Evolutionary conservation across 2,797 vertebrate genomes (phyloP).

Genomic region (Cyclopterus lumpus): DNA sequence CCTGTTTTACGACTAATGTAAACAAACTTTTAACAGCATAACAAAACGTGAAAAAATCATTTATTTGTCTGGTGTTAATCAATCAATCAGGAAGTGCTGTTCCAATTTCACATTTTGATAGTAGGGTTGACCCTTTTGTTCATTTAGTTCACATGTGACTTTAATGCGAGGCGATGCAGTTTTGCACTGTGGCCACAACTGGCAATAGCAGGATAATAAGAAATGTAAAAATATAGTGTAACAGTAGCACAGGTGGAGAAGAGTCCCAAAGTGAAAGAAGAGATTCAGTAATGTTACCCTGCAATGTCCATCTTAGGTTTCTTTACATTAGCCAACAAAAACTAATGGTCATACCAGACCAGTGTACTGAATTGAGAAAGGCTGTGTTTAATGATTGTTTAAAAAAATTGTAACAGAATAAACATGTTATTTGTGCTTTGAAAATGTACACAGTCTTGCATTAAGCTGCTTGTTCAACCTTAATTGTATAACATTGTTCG

Average conservation of each 20-base stretch:
- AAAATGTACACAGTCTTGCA: not conserved
- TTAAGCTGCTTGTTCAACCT: not conserved
- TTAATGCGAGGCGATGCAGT: not conserved
- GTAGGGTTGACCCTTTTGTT: not conserved
- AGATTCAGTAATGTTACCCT: not conserved
- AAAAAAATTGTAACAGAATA: not conserved
- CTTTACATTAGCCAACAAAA: not conserved
- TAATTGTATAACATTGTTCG: not conserved
- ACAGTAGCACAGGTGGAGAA: not conserved
- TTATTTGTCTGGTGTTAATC: not conserved
- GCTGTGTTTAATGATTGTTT: not conserved
- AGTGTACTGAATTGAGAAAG: not conserved
- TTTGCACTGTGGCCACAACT: not conserved
- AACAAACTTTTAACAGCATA: constrained; percentile 5
- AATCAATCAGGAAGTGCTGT: not conserved
- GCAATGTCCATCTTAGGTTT: not conserved
- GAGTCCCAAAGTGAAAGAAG: not conserved
- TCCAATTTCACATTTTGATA: not conserved
- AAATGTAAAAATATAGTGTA: not conserved
- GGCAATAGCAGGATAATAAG: not conserved
- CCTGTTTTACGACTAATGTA: not conserved
- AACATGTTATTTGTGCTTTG: not conserved
- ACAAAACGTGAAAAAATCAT: not conserved
- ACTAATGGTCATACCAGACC: not conserved
- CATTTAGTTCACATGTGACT: not conserved